phyloP scores from a whole-genome alignment of 2,888 invertebrate genomes.

The Drosophila limbata region DNA sequence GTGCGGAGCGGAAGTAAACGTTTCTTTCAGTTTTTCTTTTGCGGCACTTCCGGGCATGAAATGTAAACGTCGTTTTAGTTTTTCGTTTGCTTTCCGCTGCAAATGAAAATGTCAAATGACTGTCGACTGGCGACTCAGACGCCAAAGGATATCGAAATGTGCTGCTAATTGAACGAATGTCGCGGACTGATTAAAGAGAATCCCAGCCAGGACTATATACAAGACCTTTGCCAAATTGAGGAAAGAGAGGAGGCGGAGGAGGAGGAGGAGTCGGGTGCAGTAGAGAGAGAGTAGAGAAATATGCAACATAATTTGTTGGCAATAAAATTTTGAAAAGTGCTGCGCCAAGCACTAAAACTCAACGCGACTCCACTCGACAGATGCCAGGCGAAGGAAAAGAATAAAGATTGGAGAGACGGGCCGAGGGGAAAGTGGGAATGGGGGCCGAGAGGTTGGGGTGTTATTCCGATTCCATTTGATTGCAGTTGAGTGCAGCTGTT shows the following conservation, averaged over 20 bases:
- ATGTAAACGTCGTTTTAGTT: conserved; percentile 66
- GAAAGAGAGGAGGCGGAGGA: too few relatives aligned
- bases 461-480: conserved; percentile 68
- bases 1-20: conserved; percentile 62
- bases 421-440: not conserved
- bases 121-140: conserved; percentile 8
- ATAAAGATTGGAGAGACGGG: conserved; percentile 18
- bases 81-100: conserved; percentile 31
- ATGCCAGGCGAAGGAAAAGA: conserved; percentile 35
- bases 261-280: not conserved
- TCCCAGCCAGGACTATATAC: not conserved
- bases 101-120: conserved; percentile 60
- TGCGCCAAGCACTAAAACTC: conserved; percentile 60
- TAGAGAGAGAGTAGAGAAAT: conserved; percentile 52
- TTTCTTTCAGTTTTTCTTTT: conserved; percentile 66
- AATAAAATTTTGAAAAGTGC: conserved; percentile 71
- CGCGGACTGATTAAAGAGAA: conserved; percentile 39
- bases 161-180: conserved; percentile 66
- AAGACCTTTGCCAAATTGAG: conserved; percentile 34
- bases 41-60: conserved; percentile 68
- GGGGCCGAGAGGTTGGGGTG: conserved; percentile 10
- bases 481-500: conserved; percentile 64
- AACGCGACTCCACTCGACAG: conserved; percentile 36
- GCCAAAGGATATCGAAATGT: conserved; percentile 31
- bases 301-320: conserved; percentile 76